Evolutionary conservation across 2,888 invertebrate genomes (phyloP), one percentile per base, ranked within the genome.

Genomic region (Eubasilissa splendida): DNA sequence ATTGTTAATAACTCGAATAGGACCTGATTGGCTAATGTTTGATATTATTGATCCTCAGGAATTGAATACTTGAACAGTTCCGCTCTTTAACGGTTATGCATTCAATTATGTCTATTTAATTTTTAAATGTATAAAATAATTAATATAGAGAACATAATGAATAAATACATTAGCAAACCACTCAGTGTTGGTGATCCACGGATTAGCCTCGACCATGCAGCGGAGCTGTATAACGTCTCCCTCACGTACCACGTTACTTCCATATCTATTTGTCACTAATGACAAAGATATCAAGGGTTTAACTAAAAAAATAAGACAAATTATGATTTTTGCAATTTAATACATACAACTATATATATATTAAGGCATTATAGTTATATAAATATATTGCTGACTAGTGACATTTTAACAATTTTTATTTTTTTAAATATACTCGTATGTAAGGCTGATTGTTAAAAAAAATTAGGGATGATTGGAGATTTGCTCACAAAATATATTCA

Each of bases 401-500:
- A 8, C 1, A 60, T 31, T 2, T n/a, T 60, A 7, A 7, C 12
- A 60, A 12, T 12, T 22, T 12, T n/a, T n/a, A n/a, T n/a, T 4
- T 22, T 22, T 22, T 22, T 22, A 22, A 22, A 22, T 22, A 22
- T 22, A 22, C 22, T 22, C 1, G 12, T 63, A 22, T 22, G 22
- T 22, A 22, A 22, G n/a, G n/a, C 22, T 22, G 22, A n/a, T n/a
- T n/a, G n/a, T n/a, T n/a, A n/a, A n/a, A n/a, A n/a, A n/a, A n/a
- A n/a, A n/a, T n/a, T n/a, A n/a, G n/a, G 22, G 7, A 14, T 42
- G 10, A 50, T 68, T 42, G 42, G 7, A 42, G 42, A 42, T 42
- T 42, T 78, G 86, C 90, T 88, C 84, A 91, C 90, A 90, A 84
- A 90, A 90, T 82, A 90, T 89, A 85, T 90, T 90, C 65, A 90